Conservation (phyloP, 1,140 invertebrate genomes). For the Venustaconcha ellipsiformis region DNA sequence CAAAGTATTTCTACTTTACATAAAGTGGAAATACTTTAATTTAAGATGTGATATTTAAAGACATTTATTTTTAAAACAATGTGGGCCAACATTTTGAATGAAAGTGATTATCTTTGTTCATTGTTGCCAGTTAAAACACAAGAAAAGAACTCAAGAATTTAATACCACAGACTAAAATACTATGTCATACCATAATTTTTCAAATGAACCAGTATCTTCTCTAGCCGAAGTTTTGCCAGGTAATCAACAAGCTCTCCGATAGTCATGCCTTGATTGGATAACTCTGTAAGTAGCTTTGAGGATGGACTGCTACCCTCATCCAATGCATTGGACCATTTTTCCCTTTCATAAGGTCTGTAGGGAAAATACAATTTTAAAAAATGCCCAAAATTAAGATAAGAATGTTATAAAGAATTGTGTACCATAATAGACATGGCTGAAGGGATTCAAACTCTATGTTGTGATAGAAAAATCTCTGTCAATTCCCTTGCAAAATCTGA, state of each 20-base stretch:
- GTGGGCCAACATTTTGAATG: too few species aligned
- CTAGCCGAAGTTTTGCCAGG: slow-evolving; percentile 16
- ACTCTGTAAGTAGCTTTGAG: slow-evolving; percentile 25
- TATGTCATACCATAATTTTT: slow-evolving; percentile 14
- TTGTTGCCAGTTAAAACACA: background rate
- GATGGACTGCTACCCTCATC: slow-evolving; percentile 19
- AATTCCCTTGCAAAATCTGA: background rate
- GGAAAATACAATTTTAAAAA: background rate
- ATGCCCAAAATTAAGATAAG: background rate
- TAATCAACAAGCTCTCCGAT: slow-evolving; percentile 22
- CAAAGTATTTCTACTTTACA: too few species aligned
- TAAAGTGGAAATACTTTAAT: too few species aligned
- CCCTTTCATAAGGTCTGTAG: slow-evolving; percentile 1
- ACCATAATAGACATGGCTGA: background rate
- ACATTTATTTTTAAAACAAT: too few species aligned
- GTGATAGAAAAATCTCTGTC: background rate
- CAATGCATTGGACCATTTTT: slow-evolving; percentile 13
- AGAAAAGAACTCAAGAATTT: background rate
- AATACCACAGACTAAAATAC: slow-evolving; percentile 1
- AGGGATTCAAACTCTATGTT: background rate
- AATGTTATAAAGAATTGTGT: background rate
- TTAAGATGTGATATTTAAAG: too few species aligned
- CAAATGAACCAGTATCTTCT: slow-evolving; percentile 22
- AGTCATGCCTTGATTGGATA: slow-evolving; percentile 29
- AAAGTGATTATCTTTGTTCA: too few species aligned